Evolutionary conservation across 2,888 invertebrate species (phyloP).

Genomic region (Coenonympha glycerion): DNA sequence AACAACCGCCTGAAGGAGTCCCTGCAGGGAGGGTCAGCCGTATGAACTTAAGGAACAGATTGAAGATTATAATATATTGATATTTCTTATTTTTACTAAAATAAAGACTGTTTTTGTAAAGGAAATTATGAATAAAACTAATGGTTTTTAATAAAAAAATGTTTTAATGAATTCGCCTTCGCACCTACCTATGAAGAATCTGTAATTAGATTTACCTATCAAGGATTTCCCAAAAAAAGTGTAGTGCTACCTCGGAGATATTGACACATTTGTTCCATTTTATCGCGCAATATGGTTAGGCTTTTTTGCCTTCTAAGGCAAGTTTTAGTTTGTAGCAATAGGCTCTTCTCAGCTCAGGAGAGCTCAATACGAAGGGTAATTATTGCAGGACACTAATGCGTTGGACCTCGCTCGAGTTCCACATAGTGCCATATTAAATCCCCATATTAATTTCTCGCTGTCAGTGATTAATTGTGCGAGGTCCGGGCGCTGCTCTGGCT

Average conservation of each 20-base stretch:
- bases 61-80: too few species aligned
- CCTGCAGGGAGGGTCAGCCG: constrained; percentile 18
- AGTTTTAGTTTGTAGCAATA: not conserved
- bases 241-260: too few species aligned
- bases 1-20: constrained; percentile 59
- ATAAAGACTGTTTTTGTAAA: constrained; percentile 19
- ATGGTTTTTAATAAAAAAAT: constrained; percentile 5
- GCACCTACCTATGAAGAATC: too few species aligned
- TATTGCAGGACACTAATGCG: not conserved
- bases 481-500: not conserved
- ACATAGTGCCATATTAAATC: not conserved
- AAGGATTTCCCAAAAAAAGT: too few species aligned
- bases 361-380: not conserved
- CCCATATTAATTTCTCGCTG: constrained; percentile 4
- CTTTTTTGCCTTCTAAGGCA: too few species aligned
- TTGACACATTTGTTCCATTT: too few species aligned
- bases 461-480: constrained; percentile 6
- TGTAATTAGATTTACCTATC: too few species aligned
- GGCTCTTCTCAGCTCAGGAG: not conserved
- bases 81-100: not conserved
- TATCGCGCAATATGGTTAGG: too few species aligned
- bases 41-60: constrained; percentile 1
- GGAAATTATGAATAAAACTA: constrained; percentile 7
- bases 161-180: not conserved
- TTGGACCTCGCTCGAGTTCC: not conserved